A percentile compares a stretch with the other conserved stretches of the same genome.
phyloP scores from a whole-genome alignment of 2,888 invertebrate species.

The Cenopis cana region DNA sequence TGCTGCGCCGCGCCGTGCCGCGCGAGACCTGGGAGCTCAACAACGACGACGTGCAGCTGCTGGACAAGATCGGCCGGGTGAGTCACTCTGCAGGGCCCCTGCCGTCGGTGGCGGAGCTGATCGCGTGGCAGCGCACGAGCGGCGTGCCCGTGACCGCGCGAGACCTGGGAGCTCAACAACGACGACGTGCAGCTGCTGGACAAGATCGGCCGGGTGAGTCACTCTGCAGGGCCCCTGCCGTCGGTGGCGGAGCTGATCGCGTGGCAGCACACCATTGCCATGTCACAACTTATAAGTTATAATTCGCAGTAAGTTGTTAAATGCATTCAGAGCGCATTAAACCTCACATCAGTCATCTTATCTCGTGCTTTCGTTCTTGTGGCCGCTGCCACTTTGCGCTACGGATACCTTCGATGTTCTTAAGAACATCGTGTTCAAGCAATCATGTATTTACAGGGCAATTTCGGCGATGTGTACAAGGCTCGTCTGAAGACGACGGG shows the following conservation, averaged over 20 bases:
- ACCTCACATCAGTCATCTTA: no score
- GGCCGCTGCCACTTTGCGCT: no score
- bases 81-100: slow-evolving; percentile 56
- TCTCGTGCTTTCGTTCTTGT: no score
- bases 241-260: slow-evolving; percentile 52
- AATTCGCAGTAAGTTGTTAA: no score
- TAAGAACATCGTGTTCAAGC: no score
- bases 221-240: no score
- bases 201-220: slow-evolving; percentile 95
- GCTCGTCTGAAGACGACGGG: slow-evolving; percentile 93
- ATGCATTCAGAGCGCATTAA: no score
- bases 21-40: slow-evolving; percentile 98
- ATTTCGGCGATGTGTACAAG: slow-evolving; percentile 98
- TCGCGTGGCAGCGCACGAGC: slow-evolving; percentile 92
- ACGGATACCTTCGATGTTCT: no score
- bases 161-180: slow-evolving; percentile 98
- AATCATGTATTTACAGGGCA: slow-evolving; percentile 88
- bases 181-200: slow-evolving; percentile 96
- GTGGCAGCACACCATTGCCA: slow-evolving; percentile 95
- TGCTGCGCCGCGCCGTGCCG: slow-evolving; percentile 93
- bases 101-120: no score
- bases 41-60: slow-evolving; percentile 96
- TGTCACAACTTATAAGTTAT: no score
- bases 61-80: slow-evolving; percentile 97
- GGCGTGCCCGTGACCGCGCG: slow-evolving; percentile 96